phyloP scores from a whole-genome alignment of 2,888 invertebrate genomes.

The Microchrysa polita region DNA sequence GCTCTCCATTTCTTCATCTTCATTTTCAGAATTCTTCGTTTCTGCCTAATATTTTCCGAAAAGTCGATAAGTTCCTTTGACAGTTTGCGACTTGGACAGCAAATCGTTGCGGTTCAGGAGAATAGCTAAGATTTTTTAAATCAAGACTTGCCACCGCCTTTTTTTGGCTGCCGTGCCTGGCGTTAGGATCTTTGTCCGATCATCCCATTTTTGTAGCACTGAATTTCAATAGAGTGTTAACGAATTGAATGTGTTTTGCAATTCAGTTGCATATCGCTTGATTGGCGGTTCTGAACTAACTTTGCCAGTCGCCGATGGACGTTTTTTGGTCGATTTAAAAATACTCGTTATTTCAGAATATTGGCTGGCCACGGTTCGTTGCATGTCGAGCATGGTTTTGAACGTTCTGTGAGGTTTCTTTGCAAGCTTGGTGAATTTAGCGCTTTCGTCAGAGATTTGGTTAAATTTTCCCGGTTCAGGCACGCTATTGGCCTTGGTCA shows the following conservation, averaged over 20 bases:
- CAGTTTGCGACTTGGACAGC: slow-evolving; percentile 80
- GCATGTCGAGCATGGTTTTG: slow-evolving; percentile 71
- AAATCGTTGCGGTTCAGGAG: slow-evolving; percentile 81
- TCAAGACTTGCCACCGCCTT: slow-evolving; percentile 59
- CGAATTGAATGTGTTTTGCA: slow-evolving; percentile 69
- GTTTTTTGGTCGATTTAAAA: slow-evolving; percentile 59
- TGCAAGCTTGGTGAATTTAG: slow-evolving; percentile 67
- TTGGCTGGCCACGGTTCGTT: slow-evolving; percentile 69
- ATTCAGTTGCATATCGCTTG: slow-evolving; percentile 64
- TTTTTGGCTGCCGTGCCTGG: slow-evolving; percentile 70
- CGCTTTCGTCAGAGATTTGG: slow-evolving; percentile 62
- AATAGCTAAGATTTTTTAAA: slow-evolving; percentile 85
- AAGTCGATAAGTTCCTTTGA: slow-evolving; percentile 77
- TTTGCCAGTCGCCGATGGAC: slow-evolving; percentile 47
- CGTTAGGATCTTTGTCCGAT: slow-evolving; percentile 82
- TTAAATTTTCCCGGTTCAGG: slow-evolving; percentile 72
- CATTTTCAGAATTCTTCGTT: slow-evolving; percentile 54
- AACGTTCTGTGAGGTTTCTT: slow-evolving; percentile 70
- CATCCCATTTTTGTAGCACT: slow-evolving; percentile 94
- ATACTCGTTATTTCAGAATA: slow-evolving; percentile 75
- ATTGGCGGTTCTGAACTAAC: slow-evolving; percentile 18
- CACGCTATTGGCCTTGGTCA: slow-evolving; percentile 80
- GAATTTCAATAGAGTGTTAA: slow-evolving; percentile 78
- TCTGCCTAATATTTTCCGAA: slow-evolving; percentile 61
- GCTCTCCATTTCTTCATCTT: slow-evolving; percentile 56